phyloP scores from a whole-genome alignment of 2,113 vertebrate genomes.

The Oncorhynchus mykiss region DNA sequence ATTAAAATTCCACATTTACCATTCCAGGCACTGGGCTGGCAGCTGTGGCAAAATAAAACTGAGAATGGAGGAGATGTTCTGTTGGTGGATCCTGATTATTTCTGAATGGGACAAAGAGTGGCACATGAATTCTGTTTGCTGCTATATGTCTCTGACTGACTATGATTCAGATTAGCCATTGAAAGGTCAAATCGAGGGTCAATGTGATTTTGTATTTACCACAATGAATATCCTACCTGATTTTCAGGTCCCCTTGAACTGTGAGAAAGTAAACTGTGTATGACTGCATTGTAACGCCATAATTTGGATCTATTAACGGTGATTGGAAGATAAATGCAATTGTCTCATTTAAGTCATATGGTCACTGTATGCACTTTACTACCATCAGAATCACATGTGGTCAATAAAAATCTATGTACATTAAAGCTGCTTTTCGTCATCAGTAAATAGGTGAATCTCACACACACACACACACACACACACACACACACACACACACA shows the following conservation, averaged over 20 bases:
- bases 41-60: constrained; percentile 52
- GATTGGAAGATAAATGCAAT: constrained; percentile 26
- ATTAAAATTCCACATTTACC: constrained; percentile 73
- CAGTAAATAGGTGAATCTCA: constrained; percentile 53
- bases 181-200: constrained; percentile 57
- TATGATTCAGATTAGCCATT: constrained; percentile 58
- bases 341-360: constrained; percentile 25
- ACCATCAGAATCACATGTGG: constrained; percentile 23
- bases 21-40: constrained; percentile 66
- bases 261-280: constrained; percentile 37
- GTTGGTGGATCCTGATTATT: constrained; percentile 65
- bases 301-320: constrained; percentile 33
- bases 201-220: constrained; percentile 53
- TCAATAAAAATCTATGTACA: not conserved
- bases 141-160: constrained; percentile 35
- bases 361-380: constrained; percentile 12
- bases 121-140: constrained; percentile 70
- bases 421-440: constrained; percentile 59
- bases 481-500: constrained; percentile 34
- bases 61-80: constrained; percentile 56
- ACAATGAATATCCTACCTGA: constrained; percentile 24
- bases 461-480: constrained; percentile 22
- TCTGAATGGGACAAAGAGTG: constrained; percentile 63
- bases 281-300: constrained; percentile 35
- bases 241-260: constrained; percentile 35